phyloP scores from a whole-genome alignment of 2,113 vertebrate species.

The Nesospiza acunhae region DNA sequence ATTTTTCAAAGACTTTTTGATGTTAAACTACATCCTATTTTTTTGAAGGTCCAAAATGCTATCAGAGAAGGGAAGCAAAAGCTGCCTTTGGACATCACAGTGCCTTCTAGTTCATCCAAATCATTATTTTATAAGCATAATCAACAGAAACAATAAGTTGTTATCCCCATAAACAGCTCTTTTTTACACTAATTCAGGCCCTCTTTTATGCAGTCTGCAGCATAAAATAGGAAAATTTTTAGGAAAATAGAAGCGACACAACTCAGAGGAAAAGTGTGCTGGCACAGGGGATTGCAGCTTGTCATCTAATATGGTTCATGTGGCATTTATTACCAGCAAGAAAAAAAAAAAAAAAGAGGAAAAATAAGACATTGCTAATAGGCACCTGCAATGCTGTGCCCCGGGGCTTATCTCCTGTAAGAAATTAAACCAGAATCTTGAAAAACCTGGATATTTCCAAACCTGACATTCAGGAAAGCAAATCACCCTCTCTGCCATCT shows the following conservation, averaged over 20 bases:
- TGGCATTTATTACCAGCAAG: neutral
- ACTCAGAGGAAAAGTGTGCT: neutral
- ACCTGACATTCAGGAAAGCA: neutral
- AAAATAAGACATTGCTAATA: neutral
- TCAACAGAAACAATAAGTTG: neutral
- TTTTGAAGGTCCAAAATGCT: neutral
- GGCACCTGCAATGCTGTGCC: neutral
- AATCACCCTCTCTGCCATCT: neutral
- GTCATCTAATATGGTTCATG: rapidly evolving
- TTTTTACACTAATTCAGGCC: neutral
- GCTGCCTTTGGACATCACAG: neutral
- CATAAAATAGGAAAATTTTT: neutral
- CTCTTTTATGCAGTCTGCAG: neutral
- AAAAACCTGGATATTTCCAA: neutral
- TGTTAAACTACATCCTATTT: neutral
- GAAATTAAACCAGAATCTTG: neutral
- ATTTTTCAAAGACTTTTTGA: neutral
- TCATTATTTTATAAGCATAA: neutral
- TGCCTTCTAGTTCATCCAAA: neutral
- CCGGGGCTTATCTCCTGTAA: neutral
- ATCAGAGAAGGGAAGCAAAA: neutral
- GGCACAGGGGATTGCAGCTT: neutral
- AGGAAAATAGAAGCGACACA: neutral
- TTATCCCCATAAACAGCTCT: neutral
- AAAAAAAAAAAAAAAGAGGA: neutral